These are phyloP conservation scores for Coregonus ussuriensis DNA, from an alignment of 2,797 vertebrate species.

Conservation along the genomic window DNA sequence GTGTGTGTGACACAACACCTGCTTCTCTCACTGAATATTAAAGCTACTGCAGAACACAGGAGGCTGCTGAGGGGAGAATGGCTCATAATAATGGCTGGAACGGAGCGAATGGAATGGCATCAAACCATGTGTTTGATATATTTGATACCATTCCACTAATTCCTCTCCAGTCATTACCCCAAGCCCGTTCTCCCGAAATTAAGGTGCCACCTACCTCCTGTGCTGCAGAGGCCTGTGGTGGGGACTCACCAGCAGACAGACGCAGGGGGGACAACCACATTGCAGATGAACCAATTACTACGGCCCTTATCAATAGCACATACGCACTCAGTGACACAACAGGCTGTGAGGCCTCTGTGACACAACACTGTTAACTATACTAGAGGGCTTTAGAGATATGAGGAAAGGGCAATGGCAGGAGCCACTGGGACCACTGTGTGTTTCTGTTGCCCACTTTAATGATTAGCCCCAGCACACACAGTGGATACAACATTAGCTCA, in stretches of 20 bases:
- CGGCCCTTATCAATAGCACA: not conserved
- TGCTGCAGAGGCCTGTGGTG: not conserved
- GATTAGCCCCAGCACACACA: not conserved
- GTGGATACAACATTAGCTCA: not conserved
- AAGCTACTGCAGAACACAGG: not conserved
- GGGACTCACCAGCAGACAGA: not conserved
- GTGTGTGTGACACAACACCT: not conserved
- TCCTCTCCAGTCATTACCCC: no score
- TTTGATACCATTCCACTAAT: no score
- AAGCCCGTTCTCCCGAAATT: no score
- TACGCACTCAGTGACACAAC: conserved; percentile 1
- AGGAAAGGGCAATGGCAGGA: no score
- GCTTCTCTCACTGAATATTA: conserved; percentile 11
- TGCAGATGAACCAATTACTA: not conserved
- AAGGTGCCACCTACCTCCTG: no score
- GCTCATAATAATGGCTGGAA: no score
- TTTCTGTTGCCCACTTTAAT: not conserved
- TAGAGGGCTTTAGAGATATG: no score
- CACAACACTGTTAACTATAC: not conserved
- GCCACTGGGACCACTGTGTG: not conserved
- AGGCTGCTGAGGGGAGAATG: no score
- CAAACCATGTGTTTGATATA: no score
- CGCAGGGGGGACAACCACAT: not conserved
- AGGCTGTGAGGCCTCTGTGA: no score
- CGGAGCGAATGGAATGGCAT: no score